phyloP scores from a whole-genome alignment of 2,888 invertebrate genomes.

The Melangyna quadrimaculata region DNA sequence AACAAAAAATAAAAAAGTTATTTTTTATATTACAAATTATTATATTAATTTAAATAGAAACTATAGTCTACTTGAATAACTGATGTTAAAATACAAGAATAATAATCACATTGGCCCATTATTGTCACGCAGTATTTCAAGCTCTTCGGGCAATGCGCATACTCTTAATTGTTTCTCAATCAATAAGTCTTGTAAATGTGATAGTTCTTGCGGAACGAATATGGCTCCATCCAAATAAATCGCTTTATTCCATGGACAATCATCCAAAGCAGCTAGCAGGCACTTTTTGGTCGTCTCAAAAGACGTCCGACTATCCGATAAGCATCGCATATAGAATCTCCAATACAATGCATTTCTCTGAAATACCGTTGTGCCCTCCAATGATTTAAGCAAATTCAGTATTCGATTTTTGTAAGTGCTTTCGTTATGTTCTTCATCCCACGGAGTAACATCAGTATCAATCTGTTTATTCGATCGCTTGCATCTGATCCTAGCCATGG shows the following conservation, averaged over 20 bases:
- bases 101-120: slow-evolving; percentile 34
- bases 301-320: slow-evolving; percentile 78
- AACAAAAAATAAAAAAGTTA: too few species aligned
- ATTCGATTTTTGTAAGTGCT: slow-evolving; percentile 76
- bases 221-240: slow-evolving; percentile 86
- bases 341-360: slow-evolving; percentile 82
- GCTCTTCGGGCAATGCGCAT: slow-evolving; percentile 89
- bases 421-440: slow-evolving; percentile 72
- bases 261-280: slow-evolving; percentile 83
- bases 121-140: slow-evolving; percentile 82
- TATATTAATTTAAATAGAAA: background rate
- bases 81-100: too few species aligned
- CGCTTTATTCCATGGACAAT: slow-evolving; percentile 85
- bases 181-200: slow-evolving; percentile 88
- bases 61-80: too few species aligned
- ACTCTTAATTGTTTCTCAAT: slow-evolving; percentile 88
- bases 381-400: slow-evolving; percentile 76
- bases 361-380: slow-evolving; percentile 73
- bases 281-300: slow-evolving; percentile 78
- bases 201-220: slow-evolving; percentile 84
- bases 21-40: background rate
- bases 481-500: slow-evolving; percentile 79
- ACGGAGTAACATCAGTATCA: background rate
- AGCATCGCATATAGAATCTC: slow-evolving; percentile 84
- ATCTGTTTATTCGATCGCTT: slow-evolving; percentile 37